Conservation (phyloP, 2,888 invertebrate genomes). For the Cantharis lateralis region DNA sequence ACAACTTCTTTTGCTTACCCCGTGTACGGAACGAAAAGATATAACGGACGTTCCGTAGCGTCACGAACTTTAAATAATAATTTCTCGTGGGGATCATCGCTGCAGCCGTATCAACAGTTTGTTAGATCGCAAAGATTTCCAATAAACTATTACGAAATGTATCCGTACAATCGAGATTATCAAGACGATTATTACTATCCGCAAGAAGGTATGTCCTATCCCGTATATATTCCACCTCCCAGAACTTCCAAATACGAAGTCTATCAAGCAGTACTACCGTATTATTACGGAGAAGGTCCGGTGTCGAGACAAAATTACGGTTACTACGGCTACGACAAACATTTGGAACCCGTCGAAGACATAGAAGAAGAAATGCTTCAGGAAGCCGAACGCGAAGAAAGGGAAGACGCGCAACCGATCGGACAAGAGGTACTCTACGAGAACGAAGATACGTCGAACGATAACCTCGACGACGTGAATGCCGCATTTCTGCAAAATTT, state of each 20-base stretch:
- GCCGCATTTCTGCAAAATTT: constrained; percentile 71
- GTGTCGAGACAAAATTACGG: constrained; percentile 48
- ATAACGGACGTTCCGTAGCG: constrained; percentile 43
- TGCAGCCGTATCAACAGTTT: constrained; percentile 43
- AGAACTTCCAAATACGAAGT: constrained; percentile 58
- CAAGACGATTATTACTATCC: constrained; percentile 59
- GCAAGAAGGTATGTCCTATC: constrained; percentile 45
- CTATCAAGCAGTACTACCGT: constrained; percentile 56
- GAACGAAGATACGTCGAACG: constrained; percentile 54
- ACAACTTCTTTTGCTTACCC: constrained; percentile 47
- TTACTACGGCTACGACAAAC: constrained; percentile 53
- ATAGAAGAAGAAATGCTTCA: constrained; percentile 65
- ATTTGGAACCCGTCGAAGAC: constrained; percentile 58
- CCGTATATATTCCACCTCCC: constrained; percentile 53
- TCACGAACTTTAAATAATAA: constrained; percentile 27
- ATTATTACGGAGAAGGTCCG: constrained; percentile 56
- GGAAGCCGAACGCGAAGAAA: constrained; percentile 64
- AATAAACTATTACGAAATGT: constrained; percentile 54
- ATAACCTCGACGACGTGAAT: constrained; percentile 56
- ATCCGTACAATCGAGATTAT: constrained; percentile 59
- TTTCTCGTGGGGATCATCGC: constrained; percentile 39
- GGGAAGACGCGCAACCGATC: constrained; percentile 63
- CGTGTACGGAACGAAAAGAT: constrained; percentile 54
- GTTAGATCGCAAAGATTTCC: constrained; percentile 57
- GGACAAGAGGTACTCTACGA: constrained; percentile 72